Base-by-base conservation (phyloP, 2,113 vertebrate species). In the Psittacara wagleri region DNA sequence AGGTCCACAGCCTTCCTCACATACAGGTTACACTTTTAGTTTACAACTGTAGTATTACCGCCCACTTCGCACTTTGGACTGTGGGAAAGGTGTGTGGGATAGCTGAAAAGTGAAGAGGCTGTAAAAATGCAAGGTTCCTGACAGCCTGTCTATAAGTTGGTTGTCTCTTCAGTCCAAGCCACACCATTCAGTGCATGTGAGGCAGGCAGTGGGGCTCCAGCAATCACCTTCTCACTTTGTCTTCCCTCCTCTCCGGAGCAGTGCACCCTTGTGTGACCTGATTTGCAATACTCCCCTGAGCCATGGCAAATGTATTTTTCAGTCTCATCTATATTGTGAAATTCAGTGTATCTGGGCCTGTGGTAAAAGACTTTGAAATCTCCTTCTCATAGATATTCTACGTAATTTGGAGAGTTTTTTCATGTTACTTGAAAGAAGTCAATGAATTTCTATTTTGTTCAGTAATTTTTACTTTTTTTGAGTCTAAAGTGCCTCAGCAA, bases 221-320 rank as follows among this genome's bases (percentile, higher is more conserved):
- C n/a, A 79, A 22, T 7, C 37, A 69, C 5, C 33, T 81, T 44
- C 15, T 15, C 0, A 0, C 35, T 74, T 5, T 66, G 3, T 25
- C 27, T 54, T 54, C 20, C 16, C 35, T 35, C 35, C 29, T 16
- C 23, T 43, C 46, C 0, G 1, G 17, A 77, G 72, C 29, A 57
- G 29, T 2, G 10, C 27, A 37, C 24, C 43, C 35, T 31, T 24
- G 13, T 22, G 28, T 35, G 28, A 72, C 24, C 11, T 20, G 31
- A 79, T 33, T 28, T 24, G 6, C 29, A 72, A 37, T 16, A 61
- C 25, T 72, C 24, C 37, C 17, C 64, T 35, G 5, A 75, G 24
- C 37, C 33, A 4, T 7, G 22, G 59, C 25, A 88, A 80, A 83
- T 7, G 18, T 80, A 61, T 51, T 80, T 91, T 92, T 43, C 3